Base-by-base conservation (phyloP, 1,140 invertebrate genomes). In the Hirudo medicinalis region DNA sequence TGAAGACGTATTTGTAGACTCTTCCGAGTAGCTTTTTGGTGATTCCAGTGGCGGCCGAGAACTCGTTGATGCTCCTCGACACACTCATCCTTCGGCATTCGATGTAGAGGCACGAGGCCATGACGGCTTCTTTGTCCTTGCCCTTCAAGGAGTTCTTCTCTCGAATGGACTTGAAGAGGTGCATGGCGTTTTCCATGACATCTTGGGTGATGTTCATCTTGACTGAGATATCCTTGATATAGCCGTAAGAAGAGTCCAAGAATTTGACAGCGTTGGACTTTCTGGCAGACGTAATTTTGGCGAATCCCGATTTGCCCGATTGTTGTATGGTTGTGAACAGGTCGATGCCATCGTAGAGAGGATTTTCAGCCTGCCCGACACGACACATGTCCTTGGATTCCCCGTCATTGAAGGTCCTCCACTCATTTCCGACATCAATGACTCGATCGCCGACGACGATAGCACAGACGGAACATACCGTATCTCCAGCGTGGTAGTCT, bases 351-450 rank as follows among this genome's bases (percentile, higher is more conserved):
- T 91, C 92, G 0, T 99, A 84, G 1, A 99, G 83, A 0, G 92
- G 92, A 85, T 99, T 99, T 85, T 87, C 86, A 43, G 85, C 82
- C 63, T 84, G 84, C 85, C 97, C 97, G 73, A 99, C 97, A 90
- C 96, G 92, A 84, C 92, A 97, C 29, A 95, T 95, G 85, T 99
- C 97, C 2, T 91, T 91, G 9, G 91, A 90, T 73, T 89, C 88
- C 80, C 97, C 97, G 80, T 99, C 97, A 85, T 98, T 99, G 82
- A 99, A 99, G 69, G 96, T 99, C 81, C 97, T 86, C 97, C 97
- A 99, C 83, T 99, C 97, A 20, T 95, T 97, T 20, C 96, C 95
- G n/a, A 99, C 96, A 85, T 99, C 97, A 76, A 99, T 95, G 0
- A 99, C 93, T 80, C 94, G 89, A 83, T 99, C 97, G 32, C 97